These are phyloP conservation scores for Ceratoteleas bidentatus DNA, from an alignment of 1,140 invertebrate species.

Conservation along the genomic window DNA sequence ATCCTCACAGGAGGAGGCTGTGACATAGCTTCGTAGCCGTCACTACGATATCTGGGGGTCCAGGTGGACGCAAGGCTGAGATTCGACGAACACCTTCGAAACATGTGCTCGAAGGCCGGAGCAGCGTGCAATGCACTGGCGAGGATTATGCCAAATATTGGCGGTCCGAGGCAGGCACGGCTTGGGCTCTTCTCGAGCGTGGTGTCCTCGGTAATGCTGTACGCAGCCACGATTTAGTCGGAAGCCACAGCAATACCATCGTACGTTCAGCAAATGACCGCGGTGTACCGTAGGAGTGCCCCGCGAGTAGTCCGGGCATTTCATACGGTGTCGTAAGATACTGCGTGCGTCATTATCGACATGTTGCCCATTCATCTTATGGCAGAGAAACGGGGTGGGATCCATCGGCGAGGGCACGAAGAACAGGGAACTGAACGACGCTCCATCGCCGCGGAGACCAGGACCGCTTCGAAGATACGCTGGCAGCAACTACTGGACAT, in stretches of 20 bases:
- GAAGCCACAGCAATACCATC: too few species aligned
- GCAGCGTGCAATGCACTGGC: background rate
- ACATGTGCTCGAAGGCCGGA: background rate
- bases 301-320: constrained; percentile 5
- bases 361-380: background rate
- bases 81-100: too few species aligned
- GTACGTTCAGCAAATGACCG: too few species aligned
- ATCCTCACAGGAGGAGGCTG: too few species aligned
- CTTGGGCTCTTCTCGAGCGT: constrained; percentile 13
- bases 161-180: too few species aligned
- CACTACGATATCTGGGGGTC: too few species aligned
- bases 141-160: too few species aligned
- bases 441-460: background rate
- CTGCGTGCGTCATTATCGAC: too few species aligned
- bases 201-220: constrained; percentile 24
- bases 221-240: constrained; percentile 34
- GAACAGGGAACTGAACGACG: background rate
- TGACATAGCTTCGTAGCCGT: too few species aligned
- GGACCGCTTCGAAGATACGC: background rate
- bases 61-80: too few species aligned
- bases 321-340: background rate
- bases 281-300: too few species aligned
- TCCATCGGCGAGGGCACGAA: background rate
- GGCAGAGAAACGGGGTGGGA: background rate
- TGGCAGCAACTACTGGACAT: background rate